Conservation (phyloP, 2,888 invertebrate species). For the Allolobophora icterica region DNA sequence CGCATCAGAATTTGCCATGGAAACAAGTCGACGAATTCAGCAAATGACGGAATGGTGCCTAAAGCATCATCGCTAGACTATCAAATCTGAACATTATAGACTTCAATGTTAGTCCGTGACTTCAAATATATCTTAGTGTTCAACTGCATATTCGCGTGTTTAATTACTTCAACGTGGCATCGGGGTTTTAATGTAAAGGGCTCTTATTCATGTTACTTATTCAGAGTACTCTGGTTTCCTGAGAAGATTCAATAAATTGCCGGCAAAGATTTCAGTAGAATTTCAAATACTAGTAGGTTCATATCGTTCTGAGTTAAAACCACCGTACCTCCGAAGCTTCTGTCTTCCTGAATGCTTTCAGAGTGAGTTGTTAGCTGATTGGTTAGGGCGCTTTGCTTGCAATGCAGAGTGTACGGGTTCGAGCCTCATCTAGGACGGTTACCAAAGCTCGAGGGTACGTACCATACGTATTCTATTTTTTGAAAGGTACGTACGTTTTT, state of each 20-base stretch:
- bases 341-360: too few relatives aligned
- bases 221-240: background rate
- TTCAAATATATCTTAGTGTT: conserved; percentile 12
- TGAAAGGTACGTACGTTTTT: too few relatives aligned
- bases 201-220: background rate
- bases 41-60: too few relatives aligned
- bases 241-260: background rate
- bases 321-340: background rate
- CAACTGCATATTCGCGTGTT: background rate
- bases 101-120: background rate
- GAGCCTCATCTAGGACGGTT: too few relatives aligned
- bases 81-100: background rate
- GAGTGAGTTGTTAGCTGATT: too few relatives aligned
- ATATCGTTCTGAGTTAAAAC: background rate
- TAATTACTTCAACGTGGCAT: background rate
- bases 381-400: too few relatives aligned
- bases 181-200: background rate
- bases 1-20: background rate
- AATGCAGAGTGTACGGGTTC: too few relatives aligned
- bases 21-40: background rate
- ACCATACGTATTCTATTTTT: too few relatives aligned
- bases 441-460: too few relatives aligned
- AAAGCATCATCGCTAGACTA: too few relatives aligned
- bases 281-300: background rate
- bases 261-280: background rate